Evolutionary conservation across 2,113 vertebrate species (phyloP).

Genomic region (Aythya baeri): DNA sequence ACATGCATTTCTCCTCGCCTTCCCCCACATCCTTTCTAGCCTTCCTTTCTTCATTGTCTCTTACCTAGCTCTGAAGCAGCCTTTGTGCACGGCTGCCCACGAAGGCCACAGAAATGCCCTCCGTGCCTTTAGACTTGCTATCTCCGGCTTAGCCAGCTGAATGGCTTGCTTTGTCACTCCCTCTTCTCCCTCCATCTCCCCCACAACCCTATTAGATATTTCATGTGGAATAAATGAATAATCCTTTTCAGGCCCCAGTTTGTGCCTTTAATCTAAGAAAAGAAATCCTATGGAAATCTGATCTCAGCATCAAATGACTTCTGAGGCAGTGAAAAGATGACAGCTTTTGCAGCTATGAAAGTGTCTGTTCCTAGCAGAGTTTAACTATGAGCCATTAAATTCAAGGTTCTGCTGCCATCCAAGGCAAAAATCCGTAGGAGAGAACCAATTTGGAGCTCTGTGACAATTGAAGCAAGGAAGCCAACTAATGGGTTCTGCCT

Average conservation of each 20-base stretch:
- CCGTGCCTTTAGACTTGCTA: not conserved
- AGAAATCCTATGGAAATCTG: not conserved
- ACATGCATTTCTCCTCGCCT: not conserved
- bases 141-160: not conserved
- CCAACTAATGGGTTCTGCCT: not conserved
- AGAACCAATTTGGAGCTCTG: not conserved
- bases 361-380: not conserved
- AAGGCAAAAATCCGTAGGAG: slow-evolving; percentile 20
- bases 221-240: not conserved
- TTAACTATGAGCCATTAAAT: slow-evolving; percentile 26
- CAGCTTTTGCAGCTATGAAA: slow-evolving; percentile 24
- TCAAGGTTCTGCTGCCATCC: slow-evolving; percentile 1
- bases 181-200: not conserved
- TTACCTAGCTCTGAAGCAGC: not conserved
- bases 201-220: not conserved
- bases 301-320: slow-evolving; percentile 17
- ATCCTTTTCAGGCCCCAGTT: not conserved
- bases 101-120: not conserved
- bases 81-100: not conserved
- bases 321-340: slow-evolving; percentile 16
- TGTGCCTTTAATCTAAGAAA: slow-evolving; percentile 21
- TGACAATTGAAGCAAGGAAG: slow-evolving; percentile 21
- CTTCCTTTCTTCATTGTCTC: not conserved
- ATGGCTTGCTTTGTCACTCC: not conserved
- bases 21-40: not conserved